Evolutionary conservation across 2,797 vertebrate genomes (phyloP), one percentile per base, ranked within the genome.

Genomic region (Rachycentron canadum): DNA sequence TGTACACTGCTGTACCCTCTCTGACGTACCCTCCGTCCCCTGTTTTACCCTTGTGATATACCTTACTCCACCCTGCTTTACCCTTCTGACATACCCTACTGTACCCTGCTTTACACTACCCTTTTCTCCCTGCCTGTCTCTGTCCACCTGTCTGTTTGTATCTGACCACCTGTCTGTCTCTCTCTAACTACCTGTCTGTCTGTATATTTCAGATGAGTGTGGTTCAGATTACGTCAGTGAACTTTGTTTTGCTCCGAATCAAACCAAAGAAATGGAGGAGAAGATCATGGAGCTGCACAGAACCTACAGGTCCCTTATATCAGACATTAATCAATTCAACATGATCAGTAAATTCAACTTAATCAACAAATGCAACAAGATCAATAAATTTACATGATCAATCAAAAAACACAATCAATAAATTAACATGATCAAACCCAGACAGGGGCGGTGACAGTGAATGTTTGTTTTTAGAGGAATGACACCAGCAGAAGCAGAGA

Each of bases 201-300:
- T 73, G 3, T 58, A 0, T 80, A 0, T 76, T 83, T 26, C 85
- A 0, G 98, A 99, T 0, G 98, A 99, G 49, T 97, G 94, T 0
- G 95, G 95, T 5, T 91, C 90, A 0, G 97, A 98, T 66, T 98
- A 99, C 19, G 63, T 97, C 72, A 96, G 95, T 0, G 97, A 99
- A 43, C 96, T 99, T 69, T 95, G 94, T 69, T 98, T 99, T 0
- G 97, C 98, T 0, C 98, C 97, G 0, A 98, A 97, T 81, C 98
- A 99, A 91, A 99, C 96, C 0, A 98, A 97, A 60, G 97, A 99
- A 83, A 95, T 99, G 92, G 97, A 99, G 90, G 96, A 97, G 45
- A 99, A 98, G 81, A 97, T 99, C 67, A 94, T 95, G 0, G 97
- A 99, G 79, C 94, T 99, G 43, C 98, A 99, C 92, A 97, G 96